Evolutionary conservation across 2,888 invertebrate genomes (phyloP), one percentile per base, ranked within the genome.

Genomic region (Lepas anatifera): DNA sequence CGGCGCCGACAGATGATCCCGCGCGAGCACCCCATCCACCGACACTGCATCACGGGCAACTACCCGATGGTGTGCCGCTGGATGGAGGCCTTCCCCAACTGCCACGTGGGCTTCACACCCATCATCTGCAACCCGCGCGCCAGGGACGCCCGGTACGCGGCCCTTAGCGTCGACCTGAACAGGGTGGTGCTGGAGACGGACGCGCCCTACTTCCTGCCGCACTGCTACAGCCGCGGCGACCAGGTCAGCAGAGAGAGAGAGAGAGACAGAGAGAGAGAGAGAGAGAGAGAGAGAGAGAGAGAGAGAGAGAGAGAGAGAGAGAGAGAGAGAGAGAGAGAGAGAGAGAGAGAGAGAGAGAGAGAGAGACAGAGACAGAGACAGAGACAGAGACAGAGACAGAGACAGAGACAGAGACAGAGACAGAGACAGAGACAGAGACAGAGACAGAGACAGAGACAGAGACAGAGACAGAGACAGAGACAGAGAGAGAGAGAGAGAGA

Each of bases 151-250:
- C 76, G 76, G 52, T 78, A 80, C 27, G 79, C 80, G 16, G 79
- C 80, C 18, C 70, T 74, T 32, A 73, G 76, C 2, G 77, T 82
- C 39, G 81, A 81, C 3, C 75, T 82, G 4, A 75, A 80, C 67
- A 73, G 79, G 63, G 76, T 83, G 3, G 76, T 83, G 11, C 75
- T 83, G 6, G 82, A 83, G 75, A 83, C 83, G 2, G 83, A 83
- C 76, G 78, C 82, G 1, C 83, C 83, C 3, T 83, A 81, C 73
- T 83, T 82, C 75, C 71, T 80, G 25, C 82, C 82, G 10, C 71
- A 74, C 73, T 68, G 66, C 63, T 75, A 75, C 71, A 66, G 66
- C 8, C 25, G 32, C 29, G 50, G 22, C 43, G 22, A 18, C 25
- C 4, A 8, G 48, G 69, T 58, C n/a, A 41, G 41, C 11, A 41